Evolutionary conservation across 2,113 vertebrate genomes (phyloP).

Genomic region (Empidonax traillii): DNA sequence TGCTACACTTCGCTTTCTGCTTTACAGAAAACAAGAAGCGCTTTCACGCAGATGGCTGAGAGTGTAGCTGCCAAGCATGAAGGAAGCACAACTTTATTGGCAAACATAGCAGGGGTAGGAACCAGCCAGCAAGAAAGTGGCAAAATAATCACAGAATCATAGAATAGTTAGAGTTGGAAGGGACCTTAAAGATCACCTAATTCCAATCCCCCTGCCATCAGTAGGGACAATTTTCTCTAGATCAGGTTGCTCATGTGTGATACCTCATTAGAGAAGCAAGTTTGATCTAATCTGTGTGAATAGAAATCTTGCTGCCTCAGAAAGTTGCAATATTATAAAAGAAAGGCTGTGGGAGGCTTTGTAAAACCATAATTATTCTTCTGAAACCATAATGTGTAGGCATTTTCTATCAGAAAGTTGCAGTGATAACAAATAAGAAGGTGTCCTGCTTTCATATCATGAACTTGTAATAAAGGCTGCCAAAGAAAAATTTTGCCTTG

Average conservation of each 20-base stretch:
- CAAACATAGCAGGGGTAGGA: not conserved
- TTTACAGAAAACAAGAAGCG: not conserved
- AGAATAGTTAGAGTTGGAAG: not conserved
- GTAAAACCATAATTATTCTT: not conserved
- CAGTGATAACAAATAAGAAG: not conserved
- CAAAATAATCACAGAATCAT: not conserved
- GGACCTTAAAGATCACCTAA: not conserved
- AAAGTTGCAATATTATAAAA: not conserved
- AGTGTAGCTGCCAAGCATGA: not conserved
- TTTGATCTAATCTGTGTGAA: not conserved
- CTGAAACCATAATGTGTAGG: not conserved
- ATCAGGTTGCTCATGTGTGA: not conserved
- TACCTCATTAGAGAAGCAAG: accelerated
- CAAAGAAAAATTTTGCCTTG: not conserved
- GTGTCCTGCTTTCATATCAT: not conserved
- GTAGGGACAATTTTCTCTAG: not conserved
- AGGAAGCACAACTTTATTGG: not conserved
- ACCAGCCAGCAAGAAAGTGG: not conserved
- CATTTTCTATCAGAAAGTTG: not conserved
- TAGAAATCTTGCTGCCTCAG: not conserved
- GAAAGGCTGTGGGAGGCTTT: not conserved
- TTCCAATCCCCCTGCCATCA: not conserved
- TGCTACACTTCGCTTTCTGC: not conserved
- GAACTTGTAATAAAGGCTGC: not conserved
- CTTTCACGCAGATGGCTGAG: not conserved